Percentiles rank a stretch among this genome's conserved stretches.
Evolutionary conservation across 2,888 invertebrate species (phyloP).

Genomic region (Galerucella nymphaeae): DNA sequence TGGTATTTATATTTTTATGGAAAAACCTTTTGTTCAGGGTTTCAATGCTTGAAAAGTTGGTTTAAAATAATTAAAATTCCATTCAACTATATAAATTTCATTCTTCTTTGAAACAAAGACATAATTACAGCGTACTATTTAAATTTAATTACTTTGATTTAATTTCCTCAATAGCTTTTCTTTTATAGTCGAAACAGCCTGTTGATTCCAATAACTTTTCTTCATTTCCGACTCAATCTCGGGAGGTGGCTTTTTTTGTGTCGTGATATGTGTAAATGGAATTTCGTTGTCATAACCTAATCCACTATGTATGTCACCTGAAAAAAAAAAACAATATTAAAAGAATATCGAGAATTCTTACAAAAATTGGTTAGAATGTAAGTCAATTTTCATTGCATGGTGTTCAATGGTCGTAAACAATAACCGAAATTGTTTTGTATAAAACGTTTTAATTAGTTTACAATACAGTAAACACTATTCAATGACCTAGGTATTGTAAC

Average conservation of each 20-base stretch:
- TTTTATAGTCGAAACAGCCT: constrained; percentile 46
- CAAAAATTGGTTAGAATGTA: too few species aligned
- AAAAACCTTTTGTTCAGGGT: too few species aligned
- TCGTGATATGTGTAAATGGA: constrained; percentile 41
- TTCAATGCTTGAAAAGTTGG: too few species aligned
- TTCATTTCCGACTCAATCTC: constrained; percentile 47
- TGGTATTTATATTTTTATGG: too few species aligned
- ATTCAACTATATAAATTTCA: too few species aligned
- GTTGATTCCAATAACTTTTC: constrained; percentile 50
- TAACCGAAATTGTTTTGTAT: too few species aligned
- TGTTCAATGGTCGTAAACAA: not conserved
- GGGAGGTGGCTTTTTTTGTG: constrained; percentile 40
- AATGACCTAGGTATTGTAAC: not conserved
- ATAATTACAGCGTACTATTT: not conserved
- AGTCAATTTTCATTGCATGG: not conserved
- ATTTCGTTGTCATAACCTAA: constrained; percentile 44
- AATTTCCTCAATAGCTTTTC: constrained; percentile 43
- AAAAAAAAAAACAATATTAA: not conserved
- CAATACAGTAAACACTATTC: not conserved
- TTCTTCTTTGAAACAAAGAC: too few species aligned
- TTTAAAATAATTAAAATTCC: too few species aligned
- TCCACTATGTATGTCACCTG: not conserved
- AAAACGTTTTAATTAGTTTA: not conserved
- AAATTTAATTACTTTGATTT: constrained; percentile 51
- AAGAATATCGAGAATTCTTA: too few species aligned